phyloP scores from a whole-genome alignment of 2,888 invertebrate genomes.

The Ophion slaviceki region DNA sequence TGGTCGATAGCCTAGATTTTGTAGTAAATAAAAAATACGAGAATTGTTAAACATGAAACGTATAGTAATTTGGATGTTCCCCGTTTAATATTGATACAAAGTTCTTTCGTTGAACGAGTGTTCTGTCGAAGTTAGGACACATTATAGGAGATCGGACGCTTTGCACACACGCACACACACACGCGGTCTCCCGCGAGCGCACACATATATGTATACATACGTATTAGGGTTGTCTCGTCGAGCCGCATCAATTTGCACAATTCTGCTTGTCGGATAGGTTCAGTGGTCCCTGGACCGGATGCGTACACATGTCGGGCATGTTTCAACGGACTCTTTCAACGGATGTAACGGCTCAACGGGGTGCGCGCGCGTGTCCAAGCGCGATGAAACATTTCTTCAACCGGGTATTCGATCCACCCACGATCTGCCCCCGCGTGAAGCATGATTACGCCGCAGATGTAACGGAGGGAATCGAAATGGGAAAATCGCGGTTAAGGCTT shows the following conservation, averaged over 20 bases:
- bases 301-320: conserved; percentile 20
- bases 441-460: conserved; percentile 16
- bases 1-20: no score
- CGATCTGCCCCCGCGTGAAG: conserved; percentile 18
- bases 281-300: conserved; percentile 42
- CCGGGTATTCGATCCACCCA: conserved; percentile 57
- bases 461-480: not conserved
- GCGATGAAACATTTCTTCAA: conserved; percentile 14
- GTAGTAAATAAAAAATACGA: no score
- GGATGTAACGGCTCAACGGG: conserved; percentile 38
- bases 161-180: not conserved
- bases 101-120: not conserved
- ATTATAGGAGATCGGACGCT: not conserved
- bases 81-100: not conserved
- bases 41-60: no score
- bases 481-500: conserved; percentile 21
- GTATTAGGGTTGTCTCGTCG: conserved; percentile 56
- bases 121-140: not conserved
- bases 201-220: not conserved
- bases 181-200: no score
- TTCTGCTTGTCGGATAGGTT: conserved; percentile 52
- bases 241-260: conserved; percentile 59
- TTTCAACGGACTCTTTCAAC: conserved; percentile 39
- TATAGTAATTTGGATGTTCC: no score
- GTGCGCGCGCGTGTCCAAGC: not conserved